Conservation (phyloP, 2,113 vertebrate species). For the Sylvilagus bachmani region DNA sequence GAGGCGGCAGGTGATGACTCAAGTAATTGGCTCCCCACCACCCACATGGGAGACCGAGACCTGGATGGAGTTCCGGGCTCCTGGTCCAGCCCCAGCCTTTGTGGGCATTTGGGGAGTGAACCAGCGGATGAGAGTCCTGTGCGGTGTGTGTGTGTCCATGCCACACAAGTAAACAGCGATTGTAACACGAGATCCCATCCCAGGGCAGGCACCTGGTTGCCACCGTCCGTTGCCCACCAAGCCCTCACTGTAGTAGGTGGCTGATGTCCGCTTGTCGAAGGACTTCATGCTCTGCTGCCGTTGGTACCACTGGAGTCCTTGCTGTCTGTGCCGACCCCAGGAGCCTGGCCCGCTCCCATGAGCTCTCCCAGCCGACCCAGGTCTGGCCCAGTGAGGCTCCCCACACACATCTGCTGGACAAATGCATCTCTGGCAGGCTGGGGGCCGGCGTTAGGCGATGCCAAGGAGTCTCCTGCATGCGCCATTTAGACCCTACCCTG, state of each 20-base stretch:
- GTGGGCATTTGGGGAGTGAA: too few relatives aligned
- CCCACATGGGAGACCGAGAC: too few relatives aligned
- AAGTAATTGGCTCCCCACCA: too few relatives aligned
- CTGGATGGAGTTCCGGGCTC: too few relatives aligned
- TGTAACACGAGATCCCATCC: not conserved
- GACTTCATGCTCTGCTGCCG: rapidly evolving
- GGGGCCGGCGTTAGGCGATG: rapidly evolving
- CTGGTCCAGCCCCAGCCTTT: too few relatives aligned
- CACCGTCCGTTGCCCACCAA: not conserved
- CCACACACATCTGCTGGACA: rapidly evolving
- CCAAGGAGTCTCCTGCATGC: rapidly evolving
- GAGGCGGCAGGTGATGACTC: too few relatives aligned
- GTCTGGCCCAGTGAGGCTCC: rapidly evolving
- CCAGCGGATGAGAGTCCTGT: too few relatives aligned
- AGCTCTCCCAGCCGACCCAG: not conserved
- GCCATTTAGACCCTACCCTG: not conserved
- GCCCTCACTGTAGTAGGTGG: not conserved
- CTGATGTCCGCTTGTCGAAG: not conserved
- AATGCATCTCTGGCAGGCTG: rapidly evolving
- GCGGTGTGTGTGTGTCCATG: too few relatives aligned
- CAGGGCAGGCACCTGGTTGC: not conserved
- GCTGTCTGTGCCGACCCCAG: rapidly evolving
- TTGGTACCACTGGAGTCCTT: rapidly evolving
- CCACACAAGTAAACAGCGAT: too few relatives aligned
- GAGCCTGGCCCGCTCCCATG: not conserved